Evolutionary conservation across 2,797 vertebrate genomes (phyloP), one percentile per base, ranked within the genome.

Genomic region (Lemur catta): DNA sequence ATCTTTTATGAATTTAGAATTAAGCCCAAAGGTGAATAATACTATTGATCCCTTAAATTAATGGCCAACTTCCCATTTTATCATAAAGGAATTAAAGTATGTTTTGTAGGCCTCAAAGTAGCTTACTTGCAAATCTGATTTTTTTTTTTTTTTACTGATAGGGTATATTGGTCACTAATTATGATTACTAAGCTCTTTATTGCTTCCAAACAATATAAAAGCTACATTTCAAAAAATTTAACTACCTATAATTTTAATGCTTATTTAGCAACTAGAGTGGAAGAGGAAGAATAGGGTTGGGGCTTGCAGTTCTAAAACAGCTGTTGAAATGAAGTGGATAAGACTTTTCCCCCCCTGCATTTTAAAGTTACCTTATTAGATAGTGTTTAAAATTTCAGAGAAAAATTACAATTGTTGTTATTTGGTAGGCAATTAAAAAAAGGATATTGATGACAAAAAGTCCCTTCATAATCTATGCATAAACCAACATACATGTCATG

Each of bases 1-100:
- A 96, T 96, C 81, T 97, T 97, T 93, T 92, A 55, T 41, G 65
- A 81, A 75, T 71, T 89, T 89, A 72, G 50, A 96, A 91, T 28
- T 89, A 84, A 96, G 87, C 13, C 61, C 67, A 95, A 94, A 59
- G 13, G 33, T 8, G 35, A 87, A 52, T 87, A 59, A 78, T 63
- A 91, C 18, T 61, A 50, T 13, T 52, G 80, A 84, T 48, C 50
- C 69, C 59, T 95, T 74, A 91, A 84, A 57, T 86, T 78, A 61
- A 61, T n/a, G 72, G 28, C 9, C 35, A 79, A 30, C 35, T 65
- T 90, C 35, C 20, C 38, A 59, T 88, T 85, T 89, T 43, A 63
- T 92, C 80, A 35, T 55, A 57, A 92, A 93, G 14, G 30, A 95
- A 72, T 72, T 55, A 55, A 92, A 84, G 14, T 69, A 65, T 86